Percentiles rank a stretch among this genome's conserved stretches.
Evolutionary conservation across 2,888 invertebrate species (phyloP).

Genomic region (Lymantria monacha): DNA sequence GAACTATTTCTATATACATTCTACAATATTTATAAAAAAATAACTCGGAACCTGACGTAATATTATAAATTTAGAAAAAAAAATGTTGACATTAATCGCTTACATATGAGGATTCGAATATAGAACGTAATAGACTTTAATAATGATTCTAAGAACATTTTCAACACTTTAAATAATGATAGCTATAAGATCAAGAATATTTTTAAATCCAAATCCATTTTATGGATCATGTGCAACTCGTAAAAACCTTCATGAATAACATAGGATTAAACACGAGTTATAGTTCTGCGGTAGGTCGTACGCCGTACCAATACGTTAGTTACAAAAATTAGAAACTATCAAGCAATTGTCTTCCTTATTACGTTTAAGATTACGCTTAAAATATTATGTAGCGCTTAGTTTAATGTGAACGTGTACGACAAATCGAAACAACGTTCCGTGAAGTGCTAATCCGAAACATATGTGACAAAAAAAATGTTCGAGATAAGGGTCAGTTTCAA

Average conservation of each 20-base stretch:
- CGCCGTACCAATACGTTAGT: slow-evolving; percentile 28
- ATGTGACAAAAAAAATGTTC: slow-evolving; percentile 70
- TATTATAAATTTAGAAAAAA: slow-evolving; percentile 7
- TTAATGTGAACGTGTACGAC: slow-evolving; percentile 37
- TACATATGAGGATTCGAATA: slow-evolving; percentile 17
- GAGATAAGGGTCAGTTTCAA: slow-evolving; percentile 78
- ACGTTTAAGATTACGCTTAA: slow-evolving; percentile 24
- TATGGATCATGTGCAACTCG: slow-evolving; percentile 58
- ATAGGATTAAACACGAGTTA: slow-evolving; percentile 67
- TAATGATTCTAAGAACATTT: slow-evolving; percentile 28
- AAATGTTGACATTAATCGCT: slow-evolving; percentile 18
- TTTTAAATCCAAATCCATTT: slow-evolving; percentile 47
- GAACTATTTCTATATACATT: too few relatives aligned
- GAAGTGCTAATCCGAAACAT: slow-evolving; percentile 80
- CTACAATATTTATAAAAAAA: too few relatives aligned
- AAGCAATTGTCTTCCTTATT: slow-evolving; percentile 32
- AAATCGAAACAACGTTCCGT: slow-evolving; percentile 65
- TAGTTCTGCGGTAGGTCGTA: slow-evolving; percentile 75
- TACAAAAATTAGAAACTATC: slow-evolving; percentile 22
- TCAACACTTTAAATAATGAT: slow-evolving; percentile 34
- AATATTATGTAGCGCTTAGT: slow-evolving; percentile 28
- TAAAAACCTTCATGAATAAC: slow-evolving; percentile 67
- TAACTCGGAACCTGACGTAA: too few relatives aligned
- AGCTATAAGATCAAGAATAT: slow-evolving; percentile 37
- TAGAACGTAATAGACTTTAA: slow-evolving; percentile 30